A percentile compares a stretch with the other conserved stretches of the same genome.
phyloP scores from a whole-genome alignment of 2,888 invertebrate species.

The Drosophila flavopinicola region DNA sequence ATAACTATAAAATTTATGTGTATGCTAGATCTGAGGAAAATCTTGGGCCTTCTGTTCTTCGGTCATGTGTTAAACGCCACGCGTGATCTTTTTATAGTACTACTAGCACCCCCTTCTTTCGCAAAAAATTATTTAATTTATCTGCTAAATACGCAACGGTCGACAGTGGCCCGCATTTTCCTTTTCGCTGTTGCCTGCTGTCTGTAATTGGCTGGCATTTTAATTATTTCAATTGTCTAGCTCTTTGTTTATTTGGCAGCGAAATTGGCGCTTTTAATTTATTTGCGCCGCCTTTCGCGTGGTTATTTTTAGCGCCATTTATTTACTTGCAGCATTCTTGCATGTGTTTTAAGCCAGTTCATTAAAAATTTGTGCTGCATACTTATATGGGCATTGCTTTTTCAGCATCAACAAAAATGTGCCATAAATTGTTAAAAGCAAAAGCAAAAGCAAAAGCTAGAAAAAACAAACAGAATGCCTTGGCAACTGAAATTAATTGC shows the following conservation, averaged over 20 bases:
- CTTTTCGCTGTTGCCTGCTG: no score
- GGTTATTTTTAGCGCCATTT: conserved; percentile 63
- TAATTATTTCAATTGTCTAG: conserved; percentile 76
- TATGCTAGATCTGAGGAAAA: neutral
- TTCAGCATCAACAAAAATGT: conserved; percentile 16
- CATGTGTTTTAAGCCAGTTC: conserved; percentile 31
- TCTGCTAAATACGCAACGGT: conserved; percentile 57
- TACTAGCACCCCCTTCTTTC: neutral
- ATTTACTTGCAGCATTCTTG: conserved; percentile 49
- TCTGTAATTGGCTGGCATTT: conserved; percentile 61
- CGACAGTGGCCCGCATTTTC: conserved; percentile 63
- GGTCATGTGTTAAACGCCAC: conserved; percentile 53
- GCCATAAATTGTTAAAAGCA: conserved; percentile 32
- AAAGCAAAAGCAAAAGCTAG: conserved; percentile 20
- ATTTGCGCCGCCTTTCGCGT: conserved; percentile 52
- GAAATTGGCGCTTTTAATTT: conserved; percentile 57
- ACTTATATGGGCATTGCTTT: conserved; percentile 64
- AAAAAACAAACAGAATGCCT: conserved; percentile 29
- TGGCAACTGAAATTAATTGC: conserved; percentile 63
- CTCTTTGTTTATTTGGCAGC: conserved; percentile 64
- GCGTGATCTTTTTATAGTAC: conserved; percentile 35
- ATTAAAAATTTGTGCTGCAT: conserved; percentile 61
- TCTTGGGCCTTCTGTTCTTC: conserved; percentile 20
- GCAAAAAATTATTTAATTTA: conserved; percentile 69
- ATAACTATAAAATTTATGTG: conserved; percentile 52